Evolutionary conservation across 2,797 vertebrate genomes (phyloP).

Genomic region (Argentina silus): DNA sequence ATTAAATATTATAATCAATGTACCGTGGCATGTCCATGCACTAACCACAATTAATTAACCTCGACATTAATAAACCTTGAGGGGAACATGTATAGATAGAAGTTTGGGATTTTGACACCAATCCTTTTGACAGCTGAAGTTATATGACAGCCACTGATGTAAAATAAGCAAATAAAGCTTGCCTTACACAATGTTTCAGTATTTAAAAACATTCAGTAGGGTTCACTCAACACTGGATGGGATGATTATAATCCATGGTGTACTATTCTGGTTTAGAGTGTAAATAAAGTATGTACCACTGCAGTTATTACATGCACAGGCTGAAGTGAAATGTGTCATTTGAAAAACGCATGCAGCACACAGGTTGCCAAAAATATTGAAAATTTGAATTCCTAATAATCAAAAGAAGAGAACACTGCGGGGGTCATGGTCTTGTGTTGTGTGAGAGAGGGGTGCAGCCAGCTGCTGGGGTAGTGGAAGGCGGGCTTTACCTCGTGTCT

Average conservation of each 20-base stretch:
- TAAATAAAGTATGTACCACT: not conserved
- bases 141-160: too few species aligned
- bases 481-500: conserved; percentile 73
- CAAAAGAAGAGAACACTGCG: not conserved
- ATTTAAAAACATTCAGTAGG: not conserved
- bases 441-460: conserved; percentile 30
- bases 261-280: not conserved
- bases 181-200: not conserved
- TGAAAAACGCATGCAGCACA: not conserved
- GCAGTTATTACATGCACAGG: not conserved
- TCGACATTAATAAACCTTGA: too few species aligned
- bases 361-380: not conserved
- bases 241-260: not conserved
- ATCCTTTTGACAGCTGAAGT: too few species aligned
- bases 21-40: too few species aligned
- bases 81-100: too few species aligned
- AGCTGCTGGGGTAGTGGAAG: conserved; percentile 57
- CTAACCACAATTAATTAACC: too few species aligned
- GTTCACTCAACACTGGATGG: not conserved
- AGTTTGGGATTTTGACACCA: too few species aligned
- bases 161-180: not conserved
- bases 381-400: not conserved
- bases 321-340: not conserved
- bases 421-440: conserved; percentile 32
- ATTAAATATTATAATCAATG: not conserved